Evolutionary conservation across 2,113 vertebrate genomes (phyloP), one percentile per base, ranked within the genome.

Genomic region (Cynopterus brachyotis): DNA sequence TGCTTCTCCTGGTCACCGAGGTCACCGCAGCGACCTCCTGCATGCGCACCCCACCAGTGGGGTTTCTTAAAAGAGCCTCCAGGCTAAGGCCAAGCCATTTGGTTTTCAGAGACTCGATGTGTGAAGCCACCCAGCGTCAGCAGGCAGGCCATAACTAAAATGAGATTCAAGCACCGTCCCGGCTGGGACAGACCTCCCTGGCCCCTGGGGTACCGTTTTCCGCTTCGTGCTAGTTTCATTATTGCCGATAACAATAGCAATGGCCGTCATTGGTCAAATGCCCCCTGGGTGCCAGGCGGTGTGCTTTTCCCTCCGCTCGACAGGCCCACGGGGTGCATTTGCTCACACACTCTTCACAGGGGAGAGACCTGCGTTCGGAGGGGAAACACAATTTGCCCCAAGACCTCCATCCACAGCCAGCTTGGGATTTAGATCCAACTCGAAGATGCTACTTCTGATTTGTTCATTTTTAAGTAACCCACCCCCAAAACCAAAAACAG

Each of bases 61-160:
- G 88, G 70, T 96, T 96, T 81, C 94, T 96, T 96, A 87, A 72
- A 95, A 85, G 50, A 67, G 62, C 37, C 81, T 95, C 79, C 53
- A 4, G 94, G 83, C 62, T 40, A 57, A 76, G 73, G 92, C 78
- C 87, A 82, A 95, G 67, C 73, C 96, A 91, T 50, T 26, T 76
- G 91, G 50, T 91, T 92, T 78, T 42, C 91, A 30, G 53, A 86
- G 81, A 92, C 95, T 80, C 45, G 62, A 8, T 96, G 81, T 92
- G 91, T 89, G 92, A 90, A 53, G 73, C 93, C 60, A 83, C 57
- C 59, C 59, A 35, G 47, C 60, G 0, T 2, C 95, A 94, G 67
- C 59, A 95, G 72, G 37, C 32, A 92, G 72, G 70, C 78, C 83
- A 59, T 73, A 95, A 97, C 96, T 91, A 96, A 97, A 75, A 89